A percentile compares a stretch with the other conserved stretches of the same genome.
phyloP scores from a whole-genome alignment of 2,113 vertebrate species.

The Corythaixoides concolor region DNA sequence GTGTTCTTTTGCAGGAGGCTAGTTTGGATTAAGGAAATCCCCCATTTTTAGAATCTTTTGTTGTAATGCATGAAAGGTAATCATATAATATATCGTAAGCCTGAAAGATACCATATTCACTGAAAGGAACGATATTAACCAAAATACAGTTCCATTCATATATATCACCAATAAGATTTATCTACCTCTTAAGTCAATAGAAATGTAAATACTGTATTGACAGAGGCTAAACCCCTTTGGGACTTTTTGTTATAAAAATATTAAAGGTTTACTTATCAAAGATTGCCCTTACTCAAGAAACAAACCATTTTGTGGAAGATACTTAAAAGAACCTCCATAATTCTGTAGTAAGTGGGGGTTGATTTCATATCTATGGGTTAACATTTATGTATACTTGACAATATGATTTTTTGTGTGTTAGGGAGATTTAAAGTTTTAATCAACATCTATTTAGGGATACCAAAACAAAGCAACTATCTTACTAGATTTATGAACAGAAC shows the following conservation, averaged over 20 bases:
- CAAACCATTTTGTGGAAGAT: background rate
- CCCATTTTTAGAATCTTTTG: background rate
- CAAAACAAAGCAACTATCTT: background rate
- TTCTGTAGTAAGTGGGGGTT: background rate
- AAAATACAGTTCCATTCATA: background rate
- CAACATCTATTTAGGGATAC: background rate
- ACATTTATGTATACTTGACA: background rate
- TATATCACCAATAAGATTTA: background rate
- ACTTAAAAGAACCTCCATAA: background rate
- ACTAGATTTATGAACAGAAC: background rate
- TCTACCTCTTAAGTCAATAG: background rate
- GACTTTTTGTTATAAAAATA: background rate
- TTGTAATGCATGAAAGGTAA: background rate
- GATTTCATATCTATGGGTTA: background rate
- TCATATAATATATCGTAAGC: background rate
- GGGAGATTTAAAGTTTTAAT: background rate
- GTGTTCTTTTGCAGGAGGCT: background rate
- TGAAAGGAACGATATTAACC: background rate
- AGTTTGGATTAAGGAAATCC: background rate
- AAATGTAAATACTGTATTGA: background rate
- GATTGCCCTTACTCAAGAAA: background rate
- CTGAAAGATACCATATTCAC: background rate
- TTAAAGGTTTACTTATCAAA: background rate
- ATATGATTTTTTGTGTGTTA: background rate
- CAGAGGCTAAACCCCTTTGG: background rate